Conservation (phyloP, 2,888 invertebrate genomes). For the Merodon equestris region DNA sequence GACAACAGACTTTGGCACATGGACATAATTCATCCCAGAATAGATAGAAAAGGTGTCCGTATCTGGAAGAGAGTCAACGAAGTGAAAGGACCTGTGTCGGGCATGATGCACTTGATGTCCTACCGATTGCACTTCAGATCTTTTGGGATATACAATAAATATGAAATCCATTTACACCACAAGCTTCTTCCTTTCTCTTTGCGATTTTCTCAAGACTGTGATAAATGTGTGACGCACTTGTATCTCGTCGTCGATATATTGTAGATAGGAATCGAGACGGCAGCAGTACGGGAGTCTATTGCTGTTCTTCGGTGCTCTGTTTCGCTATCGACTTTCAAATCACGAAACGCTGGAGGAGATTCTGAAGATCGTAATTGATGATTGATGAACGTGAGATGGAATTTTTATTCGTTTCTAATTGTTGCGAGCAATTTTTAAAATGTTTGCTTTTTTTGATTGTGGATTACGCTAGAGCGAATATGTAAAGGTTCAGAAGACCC, state of each 20-base stretch:
- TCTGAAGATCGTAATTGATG: conserved; percentile 26
- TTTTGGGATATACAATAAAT: not conserved
- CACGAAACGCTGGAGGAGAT: conserved; percentile 1
- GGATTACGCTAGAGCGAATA: too few species aligned
- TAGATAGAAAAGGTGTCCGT: not conserved
- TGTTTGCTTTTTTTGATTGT: too few species aligned
- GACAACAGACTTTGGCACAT: conserved; percentile 41
- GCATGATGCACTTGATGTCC: conserved; percentile 67
- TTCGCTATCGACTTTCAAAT: conserved; percentile 35
- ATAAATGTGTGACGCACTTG: conserved; percentile 46
- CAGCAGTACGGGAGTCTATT: conserved; percentile 25
- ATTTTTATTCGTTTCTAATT: conserved; percentile 53
- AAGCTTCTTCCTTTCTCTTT: conserved; percentile 12
- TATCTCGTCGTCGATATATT: conserved; percentile 19
- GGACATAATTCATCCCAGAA: conserved; percentile 56
- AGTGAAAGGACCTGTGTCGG: conserved; percentile 62
- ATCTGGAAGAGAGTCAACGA: conserved; percentile 14
- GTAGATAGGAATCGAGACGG: conserved; percentile 24
- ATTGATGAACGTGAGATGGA: conserved; percentile 53
- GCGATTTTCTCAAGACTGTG: conserved; percentile 32
- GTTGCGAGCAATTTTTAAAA: too few species aligned
- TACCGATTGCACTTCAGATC: conserved; percentile 37
- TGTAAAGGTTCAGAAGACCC: too few species aligned
- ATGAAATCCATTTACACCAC: conserved; percentile 28
- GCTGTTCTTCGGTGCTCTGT: conserved; percentile 31